These are phyloP conservation scores for Scaeva pyrastri DNA, from an alignment of 2,888 invertebrate species.

Conservation along the genomic window DNA sequence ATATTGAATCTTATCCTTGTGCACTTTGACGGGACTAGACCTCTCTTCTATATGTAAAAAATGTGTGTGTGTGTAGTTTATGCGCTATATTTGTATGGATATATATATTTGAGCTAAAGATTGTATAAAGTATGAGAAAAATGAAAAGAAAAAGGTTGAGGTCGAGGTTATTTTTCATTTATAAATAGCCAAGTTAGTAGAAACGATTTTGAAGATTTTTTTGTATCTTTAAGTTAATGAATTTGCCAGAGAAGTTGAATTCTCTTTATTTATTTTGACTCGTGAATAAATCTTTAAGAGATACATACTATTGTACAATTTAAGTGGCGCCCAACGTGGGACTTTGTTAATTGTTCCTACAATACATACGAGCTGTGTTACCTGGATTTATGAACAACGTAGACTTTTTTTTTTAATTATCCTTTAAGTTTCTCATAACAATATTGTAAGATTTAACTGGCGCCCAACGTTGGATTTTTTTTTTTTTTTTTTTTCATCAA, in stretches of 20 bases:
- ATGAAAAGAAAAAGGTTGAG: conserved; percentile 50
- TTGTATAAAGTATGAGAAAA: background rate
- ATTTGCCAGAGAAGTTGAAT: too few relatives aligned
- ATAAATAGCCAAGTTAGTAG: conserved; percentile 14
- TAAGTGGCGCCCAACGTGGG: background rate
- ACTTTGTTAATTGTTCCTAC: too few relatives aligned
- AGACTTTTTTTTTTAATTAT: too few relatives aligned
- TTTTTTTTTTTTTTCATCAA: too few relatives aligned
- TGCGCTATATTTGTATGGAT: too few relatives aligned
- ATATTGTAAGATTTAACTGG: background rate
- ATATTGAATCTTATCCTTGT: conserved; percentile 71
- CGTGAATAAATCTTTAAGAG: background rate
- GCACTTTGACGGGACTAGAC: conserved; percentile 55
- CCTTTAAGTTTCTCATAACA: background rate
- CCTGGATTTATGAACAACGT: too few relatives aligned
- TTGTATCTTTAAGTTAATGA: too few relatives aligned
- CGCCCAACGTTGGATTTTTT: background rate
- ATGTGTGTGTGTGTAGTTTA: conserved; percentile 16
- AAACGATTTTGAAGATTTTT: background rate
- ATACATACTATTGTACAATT: too few relatives aligned
- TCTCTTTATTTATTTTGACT: too few relatives aligned
- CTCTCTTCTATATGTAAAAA: conserved; percentile 9
- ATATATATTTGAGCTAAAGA: conserved; percentile 28
- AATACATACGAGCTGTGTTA: too few relatives aligned
- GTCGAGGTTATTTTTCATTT: conserved; percentile 67